phyloP scores from a whole-genome alignment of 1,140 invertebrate genomes.

The Cheumatopsyche charites region DNA sequence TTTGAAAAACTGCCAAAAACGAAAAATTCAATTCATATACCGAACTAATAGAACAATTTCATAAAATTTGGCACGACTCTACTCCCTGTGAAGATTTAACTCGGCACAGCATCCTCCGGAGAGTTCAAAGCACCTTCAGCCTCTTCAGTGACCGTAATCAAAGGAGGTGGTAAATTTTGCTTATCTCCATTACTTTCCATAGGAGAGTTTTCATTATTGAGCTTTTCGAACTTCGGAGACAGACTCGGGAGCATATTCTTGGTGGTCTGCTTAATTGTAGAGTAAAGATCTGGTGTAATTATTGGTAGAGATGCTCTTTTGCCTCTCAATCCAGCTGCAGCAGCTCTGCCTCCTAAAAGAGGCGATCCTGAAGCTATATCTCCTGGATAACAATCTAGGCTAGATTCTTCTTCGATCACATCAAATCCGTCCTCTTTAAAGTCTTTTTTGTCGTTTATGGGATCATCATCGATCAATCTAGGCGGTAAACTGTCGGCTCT shows the following conservation, averaged over 20 bases:
- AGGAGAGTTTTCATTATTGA: slow-evolving; percentile 57
- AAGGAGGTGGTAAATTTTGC: slow-evolving; percentile 53
- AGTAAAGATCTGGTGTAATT: slow-evolving; percentile 57
- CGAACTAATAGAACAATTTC: background rate
- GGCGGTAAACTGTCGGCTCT: slow-evolving; percentile 56
- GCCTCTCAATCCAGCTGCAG: slow-evolving; percentile 51
- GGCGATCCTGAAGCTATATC: slow-evolving; percentile 46
- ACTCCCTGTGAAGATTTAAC: slow-evolving; percentile 49
- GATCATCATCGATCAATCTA: slow-evolving; percentile 51
- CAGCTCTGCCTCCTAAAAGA: slow-evolving; percentile 39
- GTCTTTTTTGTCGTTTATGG: slow-evolving; percentile 41
- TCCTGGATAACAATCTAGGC: slow-evolving; percentile 48
- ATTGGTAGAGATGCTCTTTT: slow-evolving; percentile 57
- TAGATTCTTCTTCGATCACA: slow-evolving; percentile 54
- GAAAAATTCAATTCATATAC: background rate
- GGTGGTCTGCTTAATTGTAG: slow-evolving; percentile 55
- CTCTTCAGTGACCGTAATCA: slow-evolving; percentile 61
- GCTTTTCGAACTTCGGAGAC: slow-evolving; percentile 59
- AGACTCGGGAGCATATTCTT: slow-evolving; percentile 51
- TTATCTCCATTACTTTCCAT: slow-evolving; percentile 48
- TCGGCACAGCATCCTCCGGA: slow-evolving; percentile 50
- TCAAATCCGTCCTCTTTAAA: slow-evolving; percentile 51
- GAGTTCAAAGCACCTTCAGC: slow-evolving; percentile 56
- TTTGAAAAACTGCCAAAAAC: background rate
- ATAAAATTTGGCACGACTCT: slow-evolving; percentile 1